Conservation (phyloP, 2,888 invertebrate species). For the Eristalis arbustorum region DNA sequence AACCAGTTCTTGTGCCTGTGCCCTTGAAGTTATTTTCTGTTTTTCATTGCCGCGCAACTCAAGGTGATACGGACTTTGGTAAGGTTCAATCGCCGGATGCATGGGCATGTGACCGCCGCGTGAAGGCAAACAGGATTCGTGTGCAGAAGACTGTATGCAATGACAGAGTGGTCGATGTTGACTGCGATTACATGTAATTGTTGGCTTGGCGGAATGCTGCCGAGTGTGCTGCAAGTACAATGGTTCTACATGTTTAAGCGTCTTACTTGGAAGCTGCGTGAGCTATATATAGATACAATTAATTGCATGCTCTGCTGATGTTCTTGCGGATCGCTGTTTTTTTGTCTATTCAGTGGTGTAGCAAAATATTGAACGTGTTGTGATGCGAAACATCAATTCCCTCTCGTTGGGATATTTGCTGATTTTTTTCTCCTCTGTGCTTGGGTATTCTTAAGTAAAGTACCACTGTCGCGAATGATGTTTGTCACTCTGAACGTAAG, state of each 20-base stretch:
- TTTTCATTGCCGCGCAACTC: not conserved
- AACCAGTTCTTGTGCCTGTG: constrained; percentile 56
- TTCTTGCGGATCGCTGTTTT: not conserved
- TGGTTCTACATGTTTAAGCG: not conserved
- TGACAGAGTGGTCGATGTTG: not conserved
- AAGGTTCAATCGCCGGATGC: not conserved
- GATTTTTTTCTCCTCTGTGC: too few relatives aligned
- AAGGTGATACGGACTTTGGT: constrained; percentile 14
- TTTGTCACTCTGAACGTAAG: too few relatives aligned
- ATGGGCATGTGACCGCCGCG: constrained; percentile 24
- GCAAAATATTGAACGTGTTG: too few relatives aligned
- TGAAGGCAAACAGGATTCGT: constrained; percentile 50
- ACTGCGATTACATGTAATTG: not conserved
- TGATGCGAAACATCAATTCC: too few relatives aligned
- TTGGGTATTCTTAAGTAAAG: too few relatives aligned
- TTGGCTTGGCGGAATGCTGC: not conserved
- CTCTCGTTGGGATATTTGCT: too few relatives aligned
- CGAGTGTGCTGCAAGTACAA: not conserved
- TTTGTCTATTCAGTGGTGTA: not conserved
- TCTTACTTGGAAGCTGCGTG: not conserved
- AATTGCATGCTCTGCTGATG: not conserved
- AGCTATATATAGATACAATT: not conserved
- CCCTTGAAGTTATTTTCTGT: constrained; percentile 35
- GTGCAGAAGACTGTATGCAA: not conserved
- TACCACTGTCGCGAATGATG: too few relatives aligned